phyloP scores from a whole-genome alignment of 2,888 invertebrate species.

The Agriopis aurantiaria region DNA sequence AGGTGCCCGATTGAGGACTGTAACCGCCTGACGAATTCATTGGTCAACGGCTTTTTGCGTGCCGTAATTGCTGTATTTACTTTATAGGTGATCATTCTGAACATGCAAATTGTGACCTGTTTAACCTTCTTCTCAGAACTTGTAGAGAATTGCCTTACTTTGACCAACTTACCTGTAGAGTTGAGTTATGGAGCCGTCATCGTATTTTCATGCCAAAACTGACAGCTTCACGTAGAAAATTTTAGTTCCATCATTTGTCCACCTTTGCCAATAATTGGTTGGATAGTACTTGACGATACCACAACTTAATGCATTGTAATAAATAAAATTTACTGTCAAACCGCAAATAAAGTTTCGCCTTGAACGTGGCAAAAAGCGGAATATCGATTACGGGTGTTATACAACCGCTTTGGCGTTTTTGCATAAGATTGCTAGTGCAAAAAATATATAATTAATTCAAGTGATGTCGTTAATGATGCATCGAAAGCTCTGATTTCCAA shows the following conservation, averaged over 20 bases:
- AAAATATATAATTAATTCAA: slow-evolving; percentile 72
- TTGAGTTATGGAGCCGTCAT: background rate
- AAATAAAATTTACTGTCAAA: slow-evolving; percentile 73
- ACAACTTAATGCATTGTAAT: slow-evolving; percentile 61
- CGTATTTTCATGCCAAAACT: background rate
- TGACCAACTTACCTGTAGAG: background rate
- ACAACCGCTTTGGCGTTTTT: slow-evolving; percentile 49
- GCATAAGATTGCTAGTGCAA: slow-evolving; percentile 35
- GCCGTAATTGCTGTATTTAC: slow-evolving; percentile 81
- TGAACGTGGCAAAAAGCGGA: slow-evolving; percentile 54
- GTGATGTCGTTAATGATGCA: slow-evolving; percentile 81
- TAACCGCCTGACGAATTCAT: slow-evolving; percentile 87
- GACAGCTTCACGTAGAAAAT: background rate
- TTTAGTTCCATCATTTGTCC: background rate
- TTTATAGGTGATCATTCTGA: slow-evolving; percentile 66
- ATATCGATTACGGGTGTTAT: slow-evolving; percentile 52
- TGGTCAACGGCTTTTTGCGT: slow-evolving; percentile 84
- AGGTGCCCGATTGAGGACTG: slow-evolving; percentile 87
- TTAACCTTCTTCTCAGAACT: slow-evolving; percentile 8
- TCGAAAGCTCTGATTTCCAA: slow-evolving; percentile 78
- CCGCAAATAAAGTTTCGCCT: slow-evolving; percentile 78
- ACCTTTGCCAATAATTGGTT: background rate
- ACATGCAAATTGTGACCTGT: slow-evolving; percentile 40
- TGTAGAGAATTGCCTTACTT: slow-evolving; percentile 12
- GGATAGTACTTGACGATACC: slow-evolving; percentile 23